phyloP scores from a whole-genome alignment of 2,113 vertebrate genomes.

The Periophthalmodon schlosseri region DNA sequence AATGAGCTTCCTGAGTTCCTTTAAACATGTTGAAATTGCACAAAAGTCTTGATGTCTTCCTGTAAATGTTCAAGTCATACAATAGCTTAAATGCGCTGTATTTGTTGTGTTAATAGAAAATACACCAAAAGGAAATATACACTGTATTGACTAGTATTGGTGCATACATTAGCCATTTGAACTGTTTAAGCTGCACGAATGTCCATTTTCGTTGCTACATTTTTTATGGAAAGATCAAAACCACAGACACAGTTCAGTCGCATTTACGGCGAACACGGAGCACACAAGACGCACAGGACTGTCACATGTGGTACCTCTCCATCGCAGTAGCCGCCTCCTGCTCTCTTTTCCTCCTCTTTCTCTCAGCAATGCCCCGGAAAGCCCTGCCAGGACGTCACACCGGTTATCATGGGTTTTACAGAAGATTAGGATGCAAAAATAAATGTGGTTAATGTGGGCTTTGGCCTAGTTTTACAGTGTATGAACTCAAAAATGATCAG shows the following conservation, averaged over 20 bases:
- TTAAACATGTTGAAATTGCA: no score
- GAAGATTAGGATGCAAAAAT: neutral
- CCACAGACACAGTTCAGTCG: neutral
- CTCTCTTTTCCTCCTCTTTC: constrained; percentile 94
- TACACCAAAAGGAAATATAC: no score
- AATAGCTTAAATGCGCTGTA: no score
- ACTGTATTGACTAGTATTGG: no score
- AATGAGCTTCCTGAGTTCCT: no score
- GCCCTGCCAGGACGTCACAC: constrained; percentile 89
- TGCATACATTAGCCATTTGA: no score
- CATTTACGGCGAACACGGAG: constrained; percentile 4
- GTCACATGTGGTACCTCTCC: constrained; percentile 88
- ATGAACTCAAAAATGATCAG: constrained; percentile 56
- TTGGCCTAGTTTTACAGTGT: constrained; percentile 12
- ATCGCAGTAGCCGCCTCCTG: constrained; percentile 88
- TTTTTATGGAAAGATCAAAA: neutral
- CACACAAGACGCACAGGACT: constrained; percentile 62
- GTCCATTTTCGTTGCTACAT: neutral
- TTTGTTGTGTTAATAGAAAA: no score
- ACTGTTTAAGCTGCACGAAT: neutral
- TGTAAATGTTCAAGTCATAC: no score
- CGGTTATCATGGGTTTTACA: constrained; percentile 46
- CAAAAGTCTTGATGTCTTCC: no score
- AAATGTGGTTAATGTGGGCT: neutral
- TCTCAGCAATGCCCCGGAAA: constrained; percentile 95